Evolutionary conservation across 2,113 vertebrate genomes (phyloP).

Genomic region (Istiophorus platypterus): DNA sequence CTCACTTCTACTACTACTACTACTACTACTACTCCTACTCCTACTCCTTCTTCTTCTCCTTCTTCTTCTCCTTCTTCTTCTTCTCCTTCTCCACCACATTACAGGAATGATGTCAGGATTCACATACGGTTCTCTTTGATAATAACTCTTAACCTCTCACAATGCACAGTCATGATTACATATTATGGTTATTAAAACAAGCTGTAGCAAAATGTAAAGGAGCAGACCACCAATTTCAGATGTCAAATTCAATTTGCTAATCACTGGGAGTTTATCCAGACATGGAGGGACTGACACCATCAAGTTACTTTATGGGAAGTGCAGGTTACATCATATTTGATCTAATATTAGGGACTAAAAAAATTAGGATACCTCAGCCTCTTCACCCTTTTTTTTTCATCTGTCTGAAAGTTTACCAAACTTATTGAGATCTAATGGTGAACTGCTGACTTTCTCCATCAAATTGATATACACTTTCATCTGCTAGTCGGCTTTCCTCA

Average conservation of each 20-base stretch:
- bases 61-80: not conserved
- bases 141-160: not conserved
- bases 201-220: conserved; percentile 1
- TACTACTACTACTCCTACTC: not conserved
- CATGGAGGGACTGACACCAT: not conserved
- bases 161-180: not conserved
- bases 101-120: not conserved
- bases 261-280: not conserved
- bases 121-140: not conserved
- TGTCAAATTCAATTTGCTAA: not conserved
- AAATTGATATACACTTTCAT: not conserved
- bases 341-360: not conserved
- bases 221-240: conserved; percentile 11
- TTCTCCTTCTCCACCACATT: not conserved
- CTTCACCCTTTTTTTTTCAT: not conserved
- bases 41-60: not conserved
- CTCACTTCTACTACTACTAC: not conserved
- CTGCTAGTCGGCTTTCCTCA: not conserved
- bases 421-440: not conserved
- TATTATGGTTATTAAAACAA: conserved; percentile 4
- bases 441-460: not conserved
- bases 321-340: not conserved
- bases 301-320: conserved; percentile 10
- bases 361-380: not conserved
- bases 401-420: not conserved